Conservation (phyloP, 2,113 vertebrate species). For the Cottus gobio region DNA sequence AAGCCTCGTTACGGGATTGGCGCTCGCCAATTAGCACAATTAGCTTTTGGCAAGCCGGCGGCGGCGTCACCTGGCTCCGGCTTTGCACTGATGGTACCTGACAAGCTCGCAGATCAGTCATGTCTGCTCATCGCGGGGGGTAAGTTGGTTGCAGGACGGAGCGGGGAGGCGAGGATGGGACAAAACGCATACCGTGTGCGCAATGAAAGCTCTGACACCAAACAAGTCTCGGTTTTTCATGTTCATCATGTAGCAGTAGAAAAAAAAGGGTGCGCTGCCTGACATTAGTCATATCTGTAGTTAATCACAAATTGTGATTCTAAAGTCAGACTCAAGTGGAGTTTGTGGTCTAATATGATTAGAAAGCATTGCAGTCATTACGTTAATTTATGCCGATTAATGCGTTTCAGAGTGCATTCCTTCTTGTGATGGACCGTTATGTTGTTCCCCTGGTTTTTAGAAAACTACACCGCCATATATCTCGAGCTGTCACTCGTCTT, state of each 20-base stretch:
- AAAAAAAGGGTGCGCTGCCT: neutral
- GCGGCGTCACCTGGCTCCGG: constrained; percentile 85
- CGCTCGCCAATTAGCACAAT: constrained; percentile 89
- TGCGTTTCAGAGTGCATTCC: neutral
- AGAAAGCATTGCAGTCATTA: neutral
- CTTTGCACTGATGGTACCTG: constrained; percentile 84
- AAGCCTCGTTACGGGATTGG: constrained; percentile 89
- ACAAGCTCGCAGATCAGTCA: constrained; percentile 80
- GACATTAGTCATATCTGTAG: neutral
- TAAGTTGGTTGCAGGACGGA: constrained; percentile 27
- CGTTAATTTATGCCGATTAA: neutral
- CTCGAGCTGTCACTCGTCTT: constrained; percentile 30
- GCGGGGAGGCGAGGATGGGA: constrained; percentile 32
- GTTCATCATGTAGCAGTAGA: neutral
- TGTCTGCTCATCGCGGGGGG: constrained; percentile 61
- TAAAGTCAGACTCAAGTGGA: neutral
- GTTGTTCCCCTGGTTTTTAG: constrained; percentile 28
- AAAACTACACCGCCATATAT: constrained; percentile 39
- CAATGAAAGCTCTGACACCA: neutral
- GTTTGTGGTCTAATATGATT: neutral
- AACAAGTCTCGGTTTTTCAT: neutral
- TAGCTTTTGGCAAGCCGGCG: constrained; percentile 84
- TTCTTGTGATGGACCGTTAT: constrained; percentile 4
- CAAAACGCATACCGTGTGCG: neutral
- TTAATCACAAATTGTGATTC: neutral